Percentiles rank a stretch among this genome's conserved stretches.
These are phyloP conservation scores for Cacoxenus indagator DNA, from an alignment of 2,888 invertebrate genomes.

Conservation along the genomic window DNA sequence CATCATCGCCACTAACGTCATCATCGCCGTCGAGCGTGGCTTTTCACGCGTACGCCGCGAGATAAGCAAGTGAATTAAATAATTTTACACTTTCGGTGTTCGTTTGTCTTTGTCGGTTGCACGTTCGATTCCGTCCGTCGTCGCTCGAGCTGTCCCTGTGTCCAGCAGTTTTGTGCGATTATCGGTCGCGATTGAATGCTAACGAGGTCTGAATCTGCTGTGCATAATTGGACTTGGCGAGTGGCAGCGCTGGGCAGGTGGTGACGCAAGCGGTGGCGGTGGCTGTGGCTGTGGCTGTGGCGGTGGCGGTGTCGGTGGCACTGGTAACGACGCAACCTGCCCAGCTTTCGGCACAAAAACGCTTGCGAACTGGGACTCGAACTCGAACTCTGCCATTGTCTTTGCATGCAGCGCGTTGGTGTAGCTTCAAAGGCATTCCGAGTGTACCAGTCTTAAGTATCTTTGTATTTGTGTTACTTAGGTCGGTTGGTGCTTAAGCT, in stretches of 20 bases:
- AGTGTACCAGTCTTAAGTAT: background rate
- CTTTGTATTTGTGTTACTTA: background rate
- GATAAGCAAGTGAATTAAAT: slow-evolving; percentile 60
- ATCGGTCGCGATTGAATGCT: slow-evolving; percentile 61
- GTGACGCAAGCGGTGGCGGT: background rate
- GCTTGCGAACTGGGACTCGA: background rate
- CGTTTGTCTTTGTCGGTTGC: background rate
- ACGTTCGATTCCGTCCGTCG: background rate
- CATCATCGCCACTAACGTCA: background rate
- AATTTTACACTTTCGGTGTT: slow-evolving; percentile 55
- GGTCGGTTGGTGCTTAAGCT: slow-evolving; percentile 25
- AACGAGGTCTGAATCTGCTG: slow-evolving; percentile 44
- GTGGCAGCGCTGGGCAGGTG: too few relatives aligned
- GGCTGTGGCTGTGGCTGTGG: background rate
- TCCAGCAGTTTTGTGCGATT: slow-evolving; percentile 47
- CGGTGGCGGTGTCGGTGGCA: background rate
- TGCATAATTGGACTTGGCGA: slow-evolving; percentile 44
- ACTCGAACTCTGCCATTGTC: slow-evolving; percentile 3
- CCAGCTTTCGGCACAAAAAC: background rate
- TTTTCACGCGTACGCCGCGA: background rate
- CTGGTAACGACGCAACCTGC: background rate
- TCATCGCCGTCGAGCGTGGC: background rate
- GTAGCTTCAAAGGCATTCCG: slow-evolving; percentile 19
- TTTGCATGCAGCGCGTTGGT: slow-evolving; percentile 18
- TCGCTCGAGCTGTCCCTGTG: background rate